Evolutionary conservation across 2,113 vertebrate genomes (phyloP).

Genomic region (Lates calcarifer): DNA sequence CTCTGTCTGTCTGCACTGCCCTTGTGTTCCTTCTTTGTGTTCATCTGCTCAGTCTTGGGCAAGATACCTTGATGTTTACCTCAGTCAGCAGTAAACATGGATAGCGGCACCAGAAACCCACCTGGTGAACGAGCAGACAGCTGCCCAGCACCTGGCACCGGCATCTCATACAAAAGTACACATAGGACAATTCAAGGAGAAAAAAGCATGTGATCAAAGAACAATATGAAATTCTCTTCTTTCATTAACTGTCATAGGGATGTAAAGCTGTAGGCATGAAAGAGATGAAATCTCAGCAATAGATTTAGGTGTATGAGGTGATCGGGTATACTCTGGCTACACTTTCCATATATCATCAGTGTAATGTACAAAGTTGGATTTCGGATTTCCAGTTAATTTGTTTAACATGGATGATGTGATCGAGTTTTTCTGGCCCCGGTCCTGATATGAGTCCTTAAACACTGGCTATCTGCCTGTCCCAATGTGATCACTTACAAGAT

Average conservation of each 20-base stretch:
- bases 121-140: neutral
- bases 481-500: slow-evolving; percentile 13
- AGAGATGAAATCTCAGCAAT: neutral
- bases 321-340: neutral
- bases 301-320: neutral
- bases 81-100: slow-evolving; percentile 27
- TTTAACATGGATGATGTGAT: neutral
- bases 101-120: slow-evolving; percentile 9
- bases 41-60: slow-evolving; percentile 21
- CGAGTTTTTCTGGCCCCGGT: neutral
- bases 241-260: neutral
- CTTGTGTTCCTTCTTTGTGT: neutral
- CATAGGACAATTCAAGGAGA: neutral
- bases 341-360: neutral
- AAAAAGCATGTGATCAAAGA: neutral
- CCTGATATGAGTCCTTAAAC: neutral
- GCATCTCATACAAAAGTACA: neutral
- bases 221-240: neutral
- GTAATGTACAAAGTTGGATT: neutral
- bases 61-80: slow-evolving; percentile 15
- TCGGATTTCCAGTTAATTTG: neutral
- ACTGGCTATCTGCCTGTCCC: neutral
- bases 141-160: neutral
- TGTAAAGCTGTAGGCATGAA: neutral
- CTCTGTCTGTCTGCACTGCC: neutral